These are phyloP conservation scores for Ischnus inquisitorius DNA, from an alignment of 2,888 invertebrate species.

Conservation along the genomic window DNA sequence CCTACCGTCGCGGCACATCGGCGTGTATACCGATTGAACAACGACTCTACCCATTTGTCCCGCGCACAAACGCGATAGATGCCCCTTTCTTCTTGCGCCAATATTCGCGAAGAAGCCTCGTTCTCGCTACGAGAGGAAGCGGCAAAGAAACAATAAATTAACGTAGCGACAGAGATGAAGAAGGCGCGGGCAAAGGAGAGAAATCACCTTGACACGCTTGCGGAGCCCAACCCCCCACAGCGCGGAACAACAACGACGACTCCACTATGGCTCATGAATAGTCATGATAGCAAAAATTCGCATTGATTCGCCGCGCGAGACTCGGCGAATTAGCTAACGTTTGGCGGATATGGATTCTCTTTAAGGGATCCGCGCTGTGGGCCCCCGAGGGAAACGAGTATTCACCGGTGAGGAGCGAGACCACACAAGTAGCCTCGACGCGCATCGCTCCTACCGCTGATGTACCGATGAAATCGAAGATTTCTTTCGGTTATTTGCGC, in stretches of 20 bases:
- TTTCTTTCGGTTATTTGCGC: slow-evolving; percentile 45
- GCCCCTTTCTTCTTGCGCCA: neutral
- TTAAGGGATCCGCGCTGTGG: slow-evolving; percentile 38
- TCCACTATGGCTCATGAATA: slow-evolving; percentile 71
- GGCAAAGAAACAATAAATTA: slow-evolving; percentile 19
- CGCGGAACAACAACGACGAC: slow-evolving; percentile 38
- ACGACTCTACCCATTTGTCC: neutral
- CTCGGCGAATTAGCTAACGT: slow-evolving; percentile 44
- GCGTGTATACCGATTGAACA: slow-evolving; percentile 18
- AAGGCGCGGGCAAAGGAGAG: slow-evolving; percentile 61
- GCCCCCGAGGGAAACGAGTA: slow-evolving; percentile 33
- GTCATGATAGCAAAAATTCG: slow-evolving; percentile 71
- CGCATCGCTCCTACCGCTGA: slow-evolving; percentile 17
- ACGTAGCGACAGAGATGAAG: slow-evolving; percentile 26
- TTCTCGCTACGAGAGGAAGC: slow-evolving; percentile 1
- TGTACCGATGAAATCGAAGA: slow-evolving; percentile 24
- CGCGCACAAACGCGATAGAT: neutral
- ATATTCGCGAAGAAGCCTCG: neutral
- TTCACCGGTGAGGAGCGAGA: slow-evolving; percentile 36
- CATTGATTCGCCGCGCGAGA: slow-evolving; percentile 65
- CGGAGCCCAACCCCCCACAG: slow-evolving; percentile 49
- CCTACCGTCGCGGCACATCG: slow-evolving; percentile 38
- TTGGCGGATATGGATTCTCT: slow-evolving; percentile 59
- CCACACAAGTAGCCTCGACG: slow-evolving; percentile 56
- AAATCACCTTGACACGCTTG: slow-evolving; percentile 38